Conservation (phyloP, 2,797 vertebrate genomes). For the Enteromius paludinosus region DNA sequence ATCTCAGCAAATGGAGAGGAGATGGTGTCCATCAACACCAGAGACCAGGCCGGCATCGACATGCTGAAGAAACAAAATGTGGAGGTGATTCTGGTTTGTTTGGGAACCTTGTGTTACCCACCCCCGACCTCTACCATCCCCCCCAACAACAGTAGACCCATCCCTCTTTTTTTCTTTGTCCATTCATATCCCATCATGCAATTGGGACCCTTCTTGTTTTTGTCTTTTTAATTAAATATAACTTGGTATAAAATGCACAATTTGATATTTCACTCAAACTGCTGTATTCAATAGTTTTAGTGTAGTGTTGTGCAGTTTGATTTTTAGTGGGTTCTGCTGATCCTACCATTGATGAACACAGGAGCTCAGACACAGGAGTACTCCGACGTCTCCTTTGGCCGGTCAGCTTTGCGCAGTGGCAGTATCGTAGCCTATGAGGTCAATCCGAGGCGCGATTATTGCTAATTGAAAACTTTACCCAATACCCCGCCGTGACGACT, state of each 20-base stretch:
- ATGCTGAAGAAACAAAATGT: conserved; percentile 81
- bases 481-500: conserved; percentile 78
- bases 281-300: not conserved
- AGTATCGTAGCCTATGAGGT: conserved; percentile 85
- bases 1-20: conserved; percentile 81
- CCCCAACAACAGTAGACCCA: not conserved
- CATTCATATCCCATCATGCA: conserved; percentile 39
- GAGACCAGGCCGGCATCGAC: conserved; percentile 79
- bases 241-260: not conserved
- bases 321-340: not conserved
- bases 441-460: conserved; percentile 84
- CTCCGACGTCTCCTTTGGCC: accelerated
- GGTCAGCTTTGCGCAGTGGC: conserved; percentile 78
- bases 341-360: conserved; percentile 5
- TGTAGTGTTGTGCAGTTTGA: not conserved
- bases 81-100: conserved; percentile 74
- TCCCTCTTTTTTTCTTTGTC: not conserved
- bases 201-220: not conserved
- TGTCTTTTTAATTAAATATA: not conserved
- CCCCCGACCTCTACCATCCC: not conserved
- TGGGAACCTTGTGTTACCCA: not conserved
- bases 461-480: conserved; percentile 88
- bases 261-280: not conserved
- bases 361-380: not conserved
- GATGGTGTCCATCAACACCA: conserved; percentile 82